phyloP scores from a whole-genome alignment of 2,113 vertebrate species.

The Empidonax traillii region DNA sequence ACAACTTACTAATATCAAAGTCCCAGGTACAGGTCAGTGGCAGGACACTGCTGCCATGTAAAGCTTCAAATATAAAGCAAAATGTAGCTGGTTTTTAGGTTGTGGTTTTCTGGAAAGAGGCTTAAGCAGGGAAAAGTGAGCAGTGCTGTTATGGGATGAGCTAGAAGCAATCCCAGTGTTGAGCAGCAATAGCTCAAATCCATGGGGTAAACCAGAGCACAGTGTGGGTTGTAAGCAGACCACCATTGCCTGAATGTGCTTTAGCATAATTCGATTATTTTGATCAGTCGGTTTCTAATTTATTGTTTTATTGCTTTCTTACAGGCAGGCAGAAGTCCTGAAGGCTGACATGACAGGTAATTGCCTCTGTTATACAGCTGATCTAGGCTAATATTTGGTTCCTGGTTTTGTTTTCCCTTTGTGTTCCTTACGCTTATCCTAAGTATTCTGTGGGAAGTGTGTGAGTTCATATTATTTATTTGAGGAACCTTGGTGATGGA shows the following conservation, averaged over 20 bases:
- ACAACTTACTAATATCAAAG: not conserved
- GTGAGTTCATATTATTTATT: not conserved
- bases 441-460: not conserved
- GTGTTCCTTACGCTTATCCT: not conserved
- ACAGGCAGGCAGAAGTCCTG: slow-evolving; percentile 99
- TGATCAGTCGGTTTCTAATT: slow-evolving; percentile 30
- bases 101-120: not conserved
- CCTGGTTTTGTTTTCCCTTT: not conserved
- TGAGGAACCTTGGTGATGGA: not conserved
- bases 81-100: not conserved
- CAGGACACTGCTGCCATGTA: not conserved
- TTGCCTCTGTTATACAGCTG: not conserved
- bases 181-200: not conserved
- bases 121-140: not conserved
- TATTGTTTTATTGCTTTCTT: slow-evolving; percentile 40
- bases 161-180: not conserved
- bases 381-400: not conserved
- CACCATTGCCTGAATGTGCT: not conserved
- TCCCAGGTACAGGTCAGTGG: not conserved
- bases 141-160: not conserved
- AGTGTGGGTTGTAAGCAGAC: not conserved
- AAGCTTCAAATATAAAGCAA: not conserved
- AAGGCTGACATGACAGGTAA: slow-evolving; percentile 99
- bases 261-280: not conserved
- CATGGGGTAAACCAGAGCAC: not conserved